Base-by-base conservation (phyloP, 1,140 invertebrate species). In the Cydia fagiglandana region DNA sequence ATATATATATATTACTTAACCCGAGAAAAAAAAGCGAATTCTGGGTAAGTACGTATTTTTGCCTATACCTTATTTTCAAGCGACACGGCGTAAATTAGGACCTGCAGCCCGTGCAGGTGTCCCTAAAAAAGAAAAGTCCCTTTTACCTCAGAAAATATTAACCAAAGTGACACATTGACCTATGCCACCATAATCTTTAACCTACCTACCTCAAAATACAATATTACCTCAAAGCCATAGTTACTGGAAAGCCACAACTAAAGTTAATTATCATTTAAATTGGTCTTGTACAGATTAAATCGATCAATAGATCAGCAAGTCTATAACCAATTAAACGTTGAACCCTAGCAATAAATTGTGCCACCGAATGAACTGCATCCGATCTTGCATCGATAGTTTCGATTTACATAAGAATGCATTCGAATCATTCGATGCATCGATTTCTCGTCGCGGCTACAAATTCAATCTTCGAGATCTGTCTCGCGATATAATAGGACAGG, bases 381-480 rank as follows among this genome's bases (percentile, higher is more conserved):
- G 53, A 56, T 56, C 15, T 56, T 24, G 56, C 56, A 61, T 61
- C 56, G 20, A 61, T 61, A n/a, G 15, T 61, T 12, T 12, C 56
- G 9, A 61, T 61, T 61, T 61, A n/a, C 56, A 61, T 61, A 61
- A 61, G 56, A 61, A 61, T 61, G 56, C 56, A 61, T 61, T 61
- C 56, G 56, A 61, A 24, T 20, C 56, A 61, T 61, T 61, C 56
- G 56, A 24, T 61, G 20, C 56, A 20, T 24, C 17, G 56, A 24
- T 61, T 61, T 24, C 56, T 61, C 56, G 53, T 17, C 13, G 13
- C 6, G 9, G 56, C 20, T 61, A 12, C 17, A 6, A 9, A 61
- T 61, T 20, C 7, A 20, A 61, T 61, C 53, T 56, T 56, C 20
- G 56, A 61, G 56, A 61, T 61, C 17, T 61, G 20, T 56, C n/a